Evolutionary conservation across 1,140 invertebrate species (phyloP).

Genomic region (Pinna nobilis): DNA sequence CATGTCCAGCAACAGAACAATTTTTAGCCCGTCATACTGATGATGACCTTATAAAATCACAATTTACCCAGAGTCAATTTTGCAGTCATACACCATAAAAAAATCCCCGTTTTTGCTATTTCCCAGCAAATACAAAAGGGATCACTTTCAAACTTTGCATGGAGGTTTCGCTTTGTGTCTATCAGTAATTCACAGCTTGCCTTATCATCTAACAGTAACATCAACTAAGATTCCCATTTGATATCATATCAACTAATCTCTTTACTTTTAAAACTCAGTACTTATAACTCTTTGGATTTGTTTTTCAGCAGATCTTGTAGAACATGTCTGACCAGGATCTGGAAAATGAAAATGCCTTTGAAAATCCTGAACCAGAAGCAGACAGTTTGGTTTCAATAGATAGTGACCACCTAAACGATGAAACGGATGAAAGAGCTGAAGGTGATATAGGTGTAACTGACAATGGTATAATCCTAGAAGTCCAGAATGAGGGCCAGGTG

Average conservation of each 20-base stretch:
- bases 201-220: no score
- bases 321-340: constrained; percentile 34
- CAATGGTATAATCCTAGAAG: not conserved
- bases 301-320: not conserved
- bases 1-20: no score
- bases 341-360: constrained; percentile 35
- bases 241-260: no score
- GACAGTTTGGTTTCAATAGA: constrained; percentile 30
- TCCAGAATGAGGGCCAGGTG: not conserved
- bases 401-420: constrained; percentile 15
- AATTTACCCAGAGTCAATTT: no score
- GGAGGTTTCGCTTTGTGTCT: not conserved
- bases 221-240: no score
- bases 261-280: not conserved
- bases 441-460: not conserved
- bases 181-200: no score
- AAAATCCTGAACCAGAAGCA: constrained; percentile 57
- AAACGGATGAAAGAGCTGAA: constrained; percentile 15
- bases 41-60: no score
- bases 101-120: constrained; percentile 2
- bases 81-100: not conserved
- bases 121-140: no score
- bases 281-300: not conserved
- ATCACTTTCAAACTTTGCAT: no score
- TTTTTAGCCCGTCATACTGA: no score